These are phyloP conservation scores for Branchellion lobata DNA, from an alignment of 2,888 invertebrate species.

Conservation along the genomic window DNA sequence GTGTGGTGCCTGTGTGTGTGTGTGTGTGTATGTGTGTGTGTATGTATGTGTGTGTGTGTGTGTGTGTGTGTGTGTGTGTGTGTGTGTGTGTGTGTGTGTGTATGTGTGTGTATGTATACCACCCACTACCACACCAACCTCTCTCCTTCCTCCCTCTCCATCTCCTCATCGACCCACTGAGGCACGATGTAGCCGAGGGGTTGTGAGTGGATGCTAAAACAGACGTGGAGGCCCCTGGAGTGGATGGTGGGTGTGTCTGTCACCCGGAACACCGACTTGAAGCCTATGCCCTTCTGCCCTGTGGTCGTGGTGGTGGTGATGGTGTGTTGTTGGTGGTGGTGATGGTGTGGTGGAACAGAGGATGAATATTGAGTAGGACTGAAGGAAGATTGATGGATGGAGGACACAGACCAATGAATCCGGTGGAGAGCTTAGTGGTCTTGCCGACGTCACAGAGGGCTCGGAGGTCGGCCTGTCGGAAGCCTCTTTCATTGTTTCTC, in stretches of 20 bases:
- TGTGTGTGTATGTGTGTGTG: conserved; percentile 14
- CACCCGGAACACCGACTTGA: conserved; percentile 62
- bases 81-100: conserved; percentile 18
- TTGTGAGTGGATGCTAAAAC: conserved; percentile 59
- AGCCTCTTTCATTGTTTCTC: conserved; percentile 61
- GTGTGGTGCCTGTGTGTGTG: conserved; percentile 54
- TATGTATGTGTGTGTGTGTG: conserved; percentile 21
- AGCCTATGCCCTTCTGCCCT: conserved; percentile 63
- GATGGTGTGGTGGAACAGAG: no score
- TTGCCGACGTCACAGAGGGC: conserved; percentile 62
- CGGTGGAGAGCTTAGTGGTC: conserved; percentile 61
- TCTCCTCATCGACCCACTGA: conserved; percentile 56
- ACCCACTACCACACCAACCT: neutral
- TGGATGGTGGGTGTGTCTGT: conserved; percentile 61
- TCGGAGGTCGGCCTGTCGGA: conserved; percentile 57
- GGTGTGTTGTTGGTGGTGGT: neutral
- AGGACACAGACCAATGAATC: conserved; percentile 59
- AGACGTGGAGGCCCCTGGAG: conserved; percentile 60
- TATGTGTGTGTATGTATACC: conserved; percentile 12
- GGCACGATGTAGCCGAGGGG: conserved; percentile 62
- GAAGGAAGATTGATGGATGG: no score
- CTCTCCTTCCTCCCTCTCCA: neutral
- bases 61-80: conserved; percentile 21
- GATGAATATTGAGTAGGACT: no score
- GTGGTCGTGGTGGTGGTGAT: conserved; percentile 31